Conservation (phyloP, 2,888 invertebrate genomes). For the Drosophila setosimentum region DNA sequence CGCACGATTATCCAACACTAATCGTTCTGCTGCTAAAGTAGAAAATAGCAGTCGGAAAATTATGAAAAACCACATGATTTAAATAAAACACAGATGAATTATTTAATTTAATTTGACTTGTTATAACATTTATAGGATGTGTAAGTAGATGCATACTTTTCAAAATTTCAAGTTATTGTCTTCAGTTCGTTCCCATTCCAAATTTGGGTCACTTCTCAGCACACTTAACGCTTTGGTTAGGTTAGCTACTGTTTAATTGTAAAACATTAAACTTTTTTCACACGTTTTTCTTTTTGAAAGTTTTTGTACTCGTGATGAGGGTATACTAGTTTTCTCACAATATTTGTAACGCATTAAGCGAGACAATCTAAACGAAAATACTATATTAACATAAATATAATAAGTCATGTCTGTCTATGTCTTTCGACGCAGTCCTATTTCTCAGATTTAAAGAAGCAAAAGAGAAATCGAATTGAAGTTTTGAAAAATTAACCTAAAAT, state of each 20-base stretch:
- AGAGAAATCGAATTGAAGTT: neutral
- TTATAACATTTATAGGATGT: neutral
- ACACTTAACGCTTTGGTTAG: conserved; percentile 50
- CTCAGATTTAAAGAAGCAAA: neutral
- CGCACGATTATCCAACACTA: accelerated
- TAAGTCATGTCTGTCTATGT: neutral
- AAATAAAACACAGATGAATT: neutral
- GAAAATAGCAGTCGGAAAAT: neutral
- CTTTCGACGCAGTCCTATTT: neutral
- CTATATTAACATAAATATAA: neutral
- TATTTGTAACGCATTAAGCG: neutral
- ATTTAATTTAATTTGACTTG: neutral
- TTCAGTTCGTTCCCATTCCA: neutral
- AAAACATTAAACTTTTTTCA: conserved; percentile 37
- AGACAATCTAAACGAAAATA: neutral
- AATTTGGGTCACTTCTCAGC: conserved; percentile 35
- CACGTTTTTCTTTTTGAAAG: conserved; percentile 30
- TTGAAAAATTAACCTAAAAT: neutral
- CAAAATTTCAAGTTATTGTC: neutral
- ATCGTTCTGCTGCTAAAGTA: neutral
- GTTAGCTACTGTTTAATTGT: conserved; percentile 69
- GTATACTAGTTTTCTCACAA: neutral
- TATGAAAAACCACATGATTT: neutral
- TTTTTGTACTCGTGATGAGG: neutral
- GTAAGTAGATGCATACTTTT: neutral